These are phyloP conservation scores for Labeo calbasu DNA, from an alignment of 2,797 vertebrate genomes.

Conservation along the genomic window DNA sequence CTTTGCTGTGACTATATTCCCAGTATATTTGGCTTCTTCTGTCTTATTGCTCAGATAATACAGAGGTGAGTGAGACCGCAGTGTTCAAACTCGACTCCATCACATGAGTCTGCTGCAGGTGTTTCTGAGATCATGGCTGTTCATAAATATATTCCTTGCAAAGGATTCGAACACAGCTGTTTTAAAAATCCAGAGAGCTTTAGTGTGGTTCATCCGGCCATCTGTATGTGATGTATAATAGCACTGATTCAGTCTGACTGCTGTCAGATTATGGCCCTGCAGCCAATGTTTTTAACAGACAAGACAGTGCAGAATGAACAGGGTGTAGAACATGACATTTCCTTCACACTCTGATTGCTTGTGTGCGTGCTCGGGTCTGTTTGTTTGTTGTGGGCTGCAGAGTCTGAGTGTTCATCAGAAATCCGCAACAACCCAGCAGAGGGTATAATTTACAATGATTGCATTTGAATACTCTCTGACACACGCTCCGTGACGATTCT, in stretches of 20 bases:
- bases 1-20: neutral
- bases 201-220: slow-evolving; percentile 4
- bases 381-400: slow-evolving; percentile 53
- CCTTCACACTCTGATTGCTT: slow-evolving; percentile 30
- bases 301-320: slow-evolving; percentile 27
- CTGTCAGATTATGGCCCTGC: slow-evolving; percentile 32
- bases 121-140: neutral
- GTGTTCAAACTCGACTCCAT: neutral
- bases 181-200: neutral
- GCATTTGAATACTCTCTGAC: slow-evolving; percentile 53
- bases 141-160: neutral
- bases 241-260: slow-evolving; percentile 22
- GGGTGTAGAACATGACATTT: slow-evolving; percentile 24
- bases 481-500: neutral
- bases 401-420: slow-evolving; percentile 54
- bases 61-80: neutral
- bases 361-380: slow-evolving; percentile 29
- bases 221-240: slow-evolving; percentile 39
- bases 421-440: slow-evolving; percentile 43
- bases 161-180: neutral
- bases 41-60: neutral
- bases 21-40: neutral
- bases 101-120: neutral
- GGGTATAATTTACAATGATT: slow-evolving; percentile 60
- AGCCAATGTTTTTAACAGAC: slow-evolving; percentile 36